A percentile compares a stretch with the other conserved stretches of the same genome.
phyloP scores from a whole-genome alignment of 35 echinoderm and acorn worm genomes.

The Acanthaster planci region DNA sequence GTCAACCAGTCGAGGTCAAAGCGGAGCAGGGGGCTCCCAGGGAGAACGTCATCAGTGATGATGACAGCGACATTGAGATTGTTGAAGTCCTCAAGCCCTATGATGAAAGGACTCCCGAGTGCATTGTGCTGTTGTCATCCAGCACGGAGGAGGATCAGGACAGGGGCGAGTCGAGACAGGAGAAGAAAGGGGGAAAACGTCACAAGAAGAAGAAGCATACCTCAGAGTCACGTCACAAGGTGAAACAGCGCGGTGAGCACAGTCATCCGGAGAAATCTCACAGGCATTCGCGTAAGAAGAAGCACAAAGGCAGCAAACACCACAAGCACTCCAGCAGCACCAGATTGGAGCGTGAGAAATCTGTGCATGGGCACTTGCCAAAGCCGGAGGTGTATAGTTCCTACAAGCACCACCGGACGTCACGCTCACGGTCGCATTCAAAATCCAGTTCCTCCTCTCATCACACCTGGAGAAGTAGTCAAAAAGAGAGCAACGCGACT shows the following conservation, averaged over 20 bases:
- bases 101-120: constrained; percentile 74
- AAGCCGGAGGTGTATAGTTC: not conserved
- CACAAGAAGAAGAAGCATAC: constrained; percentile 63
- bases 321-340: not conserved
- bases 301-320: constrained; percentile 27
- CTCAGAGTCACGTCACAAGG: not conserved
- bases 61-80: constrained; percentile 72
- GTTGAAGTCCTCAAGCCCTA: constrained; percentile 64
- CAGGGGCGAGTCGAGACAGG: not conserved
- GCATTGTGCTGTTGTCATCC: constrained; percentile 46
- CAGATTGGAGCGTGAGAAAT: no score
- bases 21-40: not conserved
- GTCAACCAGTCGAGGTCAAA: constrained; percentile 27
- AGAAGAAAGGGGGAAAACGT: constrained; percentile 57
- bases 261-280: not conserved
- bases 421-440: constrained; percentile 23
- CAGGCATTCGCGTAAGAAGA: constrained; percentile 16
- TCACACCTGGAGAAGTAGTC: not conserved
- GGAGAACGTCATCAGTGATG: constrained; percentile 16
- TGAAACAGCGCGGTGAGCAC: constrained; percentile 1
- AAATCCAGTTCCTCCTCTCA: constrained; percentile 15
- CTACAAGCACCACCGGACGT: not conserved
- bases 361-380: no score
- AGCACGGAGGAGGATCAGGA: constrained; percentile 30
- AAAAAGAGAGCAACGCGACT: not conserved